Evolutionary conservation across 64 coral and sea anemone species (phyloP), one percentile per base, ranked within the genome.

Genomic region (Actinia equina): DNA sequence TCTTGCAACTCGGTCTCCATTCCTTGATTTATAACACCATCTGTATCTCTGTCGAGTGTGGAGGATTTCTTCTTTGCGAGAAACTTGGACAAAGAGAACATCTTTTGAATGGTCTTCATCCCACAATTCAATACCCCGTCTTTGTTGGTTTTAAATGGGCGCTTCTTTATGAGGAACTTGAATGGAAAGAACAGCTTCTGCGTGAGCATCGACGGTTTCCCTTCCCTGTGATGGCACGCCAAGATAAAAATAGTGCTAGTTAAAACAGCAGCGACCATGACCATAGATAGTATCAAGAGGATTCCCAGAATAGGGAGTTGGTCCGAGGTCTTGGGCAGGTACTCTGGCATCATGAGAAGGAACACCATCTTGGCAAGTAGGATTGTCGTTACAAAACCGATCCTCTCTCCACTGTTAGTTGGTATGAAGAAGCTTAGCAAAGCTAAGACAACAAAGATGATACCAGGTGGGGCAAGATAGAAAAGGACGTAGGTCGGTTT

Each of bases 311-410:
- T 87, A 18, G 89, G 89, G 67, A 91, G 84, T 18, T 86, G 53
- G 59, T 91, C 89, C 9, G 89, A 86, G 10, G 84, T 81, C 60
- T 87, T 71, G 10, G 89, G 89, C 19, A 91, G 71, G 17, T 86
- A 87, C 9, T 76, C 77, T 1, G 89, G 89, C 20, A 91, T 79
- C 12, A 91, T 65, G 5, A 91, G 89, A 41, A 91, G 69, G 22
- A 91, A 87, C 54, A 91, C 89, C 17, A 79, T 91, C 89, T 87
- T 86, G 2, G 89, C 76, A 2, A 91, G 43, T 16, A 91, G 43
- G 27, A 91, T 87, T 22, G 89, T 91, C 18, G 84, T 91, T 55
- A 91, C 89, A 71, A 91, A 91, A 19, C 89, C 76, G 20, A 91
- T 87, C 43, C 89, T 87, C 64, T 91, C 89, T 19, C 89, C 89